Evolutionary conservation across 1,140 invertebrate genomes (phyloP).

Genomic region (Drosophila murphyi): DNA sequence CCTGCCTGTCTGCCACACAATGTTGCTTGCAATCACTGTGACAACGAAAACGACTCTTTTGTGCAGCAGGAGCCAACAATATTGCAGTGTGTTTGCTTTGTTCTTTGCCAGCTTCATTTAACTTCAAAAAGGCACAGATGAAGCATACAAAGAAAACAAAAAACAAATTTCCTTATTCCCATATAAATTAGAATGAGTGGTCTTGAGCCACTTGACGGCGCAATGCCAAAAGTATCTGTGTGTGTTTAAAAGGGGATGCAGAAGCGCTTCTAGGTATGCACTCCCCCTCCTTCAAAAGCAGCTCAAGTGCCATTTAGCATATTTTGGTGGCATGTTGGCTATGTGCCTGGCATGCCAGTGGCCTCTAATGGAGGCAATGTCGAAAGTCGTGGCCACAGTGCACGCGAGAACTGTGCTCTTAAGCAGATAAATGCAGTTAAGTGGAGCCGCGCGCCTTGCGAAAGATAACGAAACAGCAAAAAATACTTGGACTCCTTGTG

Average conservation of each 20-base stretch:
- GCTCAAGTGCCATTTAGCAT: conserved; percentile 75
- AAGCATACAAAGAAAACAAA: conserved; percentile 9
- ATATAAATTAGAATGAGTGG: conserved; percentile 75
- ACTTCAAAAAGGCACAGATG: conserved; percentile 35
- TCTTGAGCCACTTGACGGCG: conserved; percentile 55
- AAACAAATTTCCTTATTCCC: conserved; percentile 41
- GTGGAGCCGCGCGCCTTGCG: conserved; percentile 40
- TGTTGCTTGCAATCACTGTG: conserved; percentile 35
- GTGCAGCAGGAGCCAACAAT: conserved; percentile 18
- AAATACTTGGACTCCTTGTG: not conserved
- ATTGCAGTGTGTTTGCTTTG: conserved; percentile 46
- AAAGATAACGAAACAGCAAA: not conserved
- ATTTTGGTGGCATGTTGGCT: conserved; percentile 50
- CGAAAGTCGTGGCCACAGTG: conserved; percentile 13
- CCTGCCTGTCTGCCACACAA: not conserved
- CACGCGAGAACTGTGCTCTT: conserved; percentile 36
- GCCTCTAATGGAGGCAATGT: conserved; percentile 19
- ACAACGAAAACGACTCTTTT: conserved; percentile 45
- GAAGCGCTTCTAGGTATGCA: not conserved
- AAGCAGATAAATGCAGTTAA: conserved; percentile 65
- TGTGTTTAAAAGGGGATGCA: conserved; percentile 1
- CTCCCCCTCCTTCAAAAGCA: conserved; percentile 13
- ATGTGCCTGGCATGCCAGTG: not conserved
- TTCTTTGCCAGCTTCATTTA: conserved; percentile 59
- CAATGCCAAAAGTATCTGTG: conserved; percentile 56